These are phyloP conservation scores for Thaumatotibia leucotreta DNA, from an alignment of 1,140 invertebrate species.

Conservation along the genomic window DNA sequence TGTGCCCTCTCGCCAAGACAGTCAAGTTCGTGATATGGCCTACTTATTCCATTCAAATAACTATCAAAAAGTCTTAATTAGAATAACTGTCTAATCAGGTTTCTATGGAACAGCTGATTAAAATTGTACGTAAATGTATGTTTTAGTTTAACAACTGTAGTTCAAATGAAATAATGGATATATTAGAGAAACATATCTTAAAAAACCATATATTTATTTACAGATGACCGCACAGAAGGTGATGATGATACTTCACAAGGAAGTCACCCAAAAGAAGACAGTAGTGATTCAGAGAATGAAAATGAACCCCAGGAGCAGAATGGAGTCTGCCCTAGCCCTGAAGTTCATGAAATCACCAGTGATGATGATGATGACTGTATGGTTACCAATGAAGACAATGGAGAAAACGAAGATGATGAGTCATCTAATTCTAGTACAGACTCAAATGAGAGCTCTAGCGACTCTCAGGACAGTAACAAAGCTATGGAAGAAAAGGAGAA, in stretches of 20 bases:
- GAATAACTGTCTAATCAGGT: not conserved
- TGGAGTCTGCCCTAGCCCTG: conserved; percentile 55
- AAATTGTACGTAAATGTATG: not conserved
- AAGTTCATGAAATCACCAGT: conserved; percentile 70
- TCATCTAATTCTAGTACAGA: conserved; percentile 63
- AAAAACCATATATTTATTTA: conserved; percentile 1
- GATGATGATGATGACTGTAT: conserved; percentile 63
- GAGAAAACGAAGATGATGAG: conserved; percentile 35
- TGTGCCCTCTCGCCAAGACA: not conserved
- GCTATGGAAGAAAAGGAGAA: conserved; percentile 79
- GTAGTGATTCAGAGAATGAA: conserved; percentile 68
- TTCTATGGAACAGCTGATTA: conserved; percentile 3
- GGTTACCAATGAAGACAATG: conserved; percentile 54
- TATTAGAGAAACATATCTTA: not conserved
- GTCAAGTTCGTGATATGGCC: not conserved
- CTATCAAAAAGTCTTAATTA: not conserved
- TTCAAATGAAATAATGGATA: not conserved
- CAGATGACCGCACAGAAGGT: conserved; percentile 69
- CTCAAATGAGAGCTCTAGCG: conserved; percentile 65
- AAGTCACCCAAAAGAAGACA: conserved; percentile 67
- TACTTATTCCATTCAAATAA: not conserved
- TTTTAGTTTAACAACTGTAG: not conserved
- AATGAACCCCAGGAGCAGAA: conserved; percentile 60
- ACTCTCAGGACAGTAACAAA: conserved; percentile 81
- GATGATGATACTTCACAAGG: conserved; percentile 71